Percentiles rank a stretch among this genome's conserved stretches.
phyloP scores from a whole-genome alignment of 2,797 vertebrate species.

The Percopsis omiscomaycus region DNA sequence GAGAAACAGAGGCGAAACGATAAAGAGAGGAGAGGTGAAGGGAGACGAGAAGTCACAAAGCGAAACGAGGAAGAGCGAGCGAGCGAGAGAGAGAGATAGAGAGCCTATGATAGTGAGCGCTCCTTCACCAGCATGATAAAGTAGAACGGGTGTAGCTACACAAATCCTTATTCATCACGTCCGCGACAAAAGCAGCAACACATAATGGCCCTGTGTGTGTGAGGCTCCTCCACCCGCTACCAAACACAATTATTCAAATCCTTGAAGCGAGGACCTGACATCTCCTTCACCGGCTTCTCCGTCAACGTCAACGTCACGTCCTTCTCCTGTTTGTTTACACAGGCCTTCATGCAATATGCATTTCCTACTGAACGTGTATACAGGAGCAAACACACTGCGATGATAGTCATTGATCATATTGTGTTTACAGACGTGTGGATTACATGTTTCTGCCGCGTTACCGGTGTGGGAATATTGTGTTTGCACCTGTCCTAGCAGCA shows the following conservation, averaged over 20 bases:
- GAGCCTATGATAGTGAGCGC: neutral
- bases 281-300: neutral
- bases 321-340: neutral
- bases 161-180: slow-evolving; percentile 5
- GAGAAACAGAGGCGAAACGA: neutral
- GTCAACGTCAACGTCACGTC: neutral
- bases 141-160: neutral
- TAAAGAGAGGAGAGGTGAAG: neutral
- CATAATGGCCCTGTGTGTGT: neutral
- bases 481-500: slow-evolving; percentile 15
- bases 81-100: neutral
- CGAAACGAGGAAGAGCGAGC: neutral
- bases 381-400: neutral
- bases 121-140: slow-evolving; percentile 11
- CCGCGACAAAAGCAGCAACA: neutral
- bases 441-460: slow-evolving; percentile 26
- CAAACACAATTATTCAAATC: slow-evolving; percentile 18
- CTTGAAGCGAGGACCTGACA: neutral
- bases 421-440: slow-evolving; percentile 33
- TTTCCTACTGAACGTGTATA: slow-evolving; percentile 2
- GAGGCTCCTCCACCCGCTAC: neutral
- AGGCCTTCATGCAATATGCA: neutral
- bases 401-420: slow-evolving; percentile 2
- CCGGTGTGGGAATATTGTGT: slow-evolving; percentile 5
- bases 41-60: neutral